Evolutionary conservation across 2,888 invertebrate species (phyloP).

Genomic region (Drosophila mayaguana): DNA sequence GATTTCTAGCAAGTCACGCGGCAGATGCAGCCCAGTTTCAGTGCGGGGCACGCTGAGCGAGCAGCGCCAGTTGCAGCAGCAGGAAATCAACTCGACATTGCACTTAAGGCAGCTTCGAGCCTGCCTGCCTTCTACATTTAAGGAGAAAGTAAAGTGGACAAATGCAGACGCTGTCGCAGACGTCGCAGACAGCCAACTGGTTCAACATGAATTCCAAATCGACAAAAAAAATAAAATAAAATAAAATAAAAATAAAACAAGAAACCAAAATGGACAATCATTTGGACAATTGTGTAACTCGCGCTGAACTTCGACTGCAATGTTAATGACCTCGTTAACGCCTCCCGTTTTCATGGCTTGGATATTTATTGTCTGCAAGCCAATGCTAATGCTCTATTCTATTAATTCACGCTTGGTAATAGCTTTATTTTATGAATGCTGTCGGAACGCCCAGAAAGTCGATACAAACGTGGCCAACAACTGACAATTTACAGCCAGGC

Average conservation of each 20-base stretch:
- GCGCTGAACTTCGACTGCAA: slow-evolving; percentile 61
- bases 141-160: slow-evolving; percentile 74
- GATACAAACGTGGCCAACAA: slow-evolving; percentile 41
- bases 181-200: slow-evolving; percentile 58
- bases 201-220: slow-evolving; percentile 65
- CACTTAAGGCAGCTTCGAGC: slow-evolving; percentile 47
- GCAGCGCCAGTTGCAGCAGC: slow-evolving; percentile 60
- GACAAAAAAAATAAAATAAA: slow-evolving; percentile 10
- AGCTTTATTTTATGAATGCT: slow-evolving; percentile 43
- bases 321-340: slow-evolving; percentile 72
- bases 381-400: slow-evolving; percentile 21
- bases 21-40: slow-evolving; percentile 66
- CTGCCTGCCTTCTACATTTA: slow-evolving; percentile 72
- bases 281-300: slow-evolving; percentile 65
- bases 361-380: neutral
- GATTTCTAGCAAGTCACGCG: slow-evolving; percentile 70
- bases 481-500: slow-evolving; percentile 62
- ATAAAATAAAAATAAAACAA: neutral
- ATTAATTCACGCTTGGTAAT: slow-evolving; percentile 28
- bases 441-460: slow-evolving; percentile 36
- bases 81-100: slow-evolving; percentile 71
- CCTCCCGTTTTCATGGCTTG: slow-evolving; percentile 14
- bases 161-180: slow-evolving; percentile 32
- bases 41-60: slow-evolving; percentile 14
- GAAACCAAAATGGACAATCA: slow-evolving; percentile 24